These are phyloP conservation scores for Phrixothrix hirtus DNA, from an alignment of 2,888 invertebrate genomes.

Conservation along the genomic window DNA sequence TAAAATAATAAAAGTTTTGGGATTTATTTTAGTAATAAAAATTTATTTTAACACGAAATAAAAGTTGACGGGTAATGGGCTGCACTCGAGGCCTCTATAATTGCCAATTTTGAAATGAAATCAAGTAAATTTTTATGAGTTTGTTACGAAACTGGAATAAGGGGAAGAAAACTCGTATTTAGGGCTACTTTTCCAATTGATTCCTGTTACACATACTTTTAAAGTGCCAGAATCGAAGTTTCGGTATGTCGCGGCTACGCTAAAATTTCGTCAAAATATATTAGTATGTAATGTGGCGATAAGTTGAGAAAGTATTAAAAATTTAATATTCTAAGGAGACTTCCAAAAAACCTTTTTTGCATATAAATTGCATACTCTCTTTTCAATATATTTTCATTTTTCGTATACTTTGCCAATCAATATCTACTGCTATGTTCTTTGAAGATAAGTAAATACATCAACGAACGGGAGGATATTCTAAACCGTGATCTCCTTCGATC, in stretches of 20 bases:
- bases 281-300: too few species aligned
- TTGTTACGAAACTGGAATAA: conserved; percentile 15
- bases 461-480: conserved; percentile 16
- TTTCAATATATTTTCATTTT: conserved; percentile 29
- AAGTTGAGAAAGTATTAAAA: conserved; percentile 17
- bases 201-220: too few species aligned
- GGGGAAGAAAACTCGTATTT: conserved; percentile 1
- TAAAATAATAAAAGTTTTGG: too few species aligned
- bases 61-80: conserved; percentile 13
- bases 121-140: conserved; percentile 21
- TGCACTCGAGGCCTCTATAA: conserved; percentile 19
- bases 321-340: conserved; percentile 14
- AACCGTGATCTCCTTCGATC: conserved; percentile 16
- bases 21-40: too few species aligned
- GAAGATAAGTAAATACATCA: conserved; percentile 27
- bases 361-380: conserved; percentile 40
- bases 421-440: conserved; percentile 24
- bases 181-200: too few species aligned
- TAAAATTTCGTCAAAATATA: too few species aligned
- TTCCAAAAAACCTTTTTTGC: conserved; percentile 29
- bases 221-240: too few species aligned
- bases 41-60: conserved; percentile 7
- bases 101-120: conserved; percentile 25
- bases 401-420: conserved; percentile 20
- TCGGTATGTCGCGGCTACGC: too few species aligned